Evolutionary conservation across 2,797 vertebrate species (phyloP), one percentile per base, ranked within the genome.

Genomic region (Miichthys miiuy): DNA sequence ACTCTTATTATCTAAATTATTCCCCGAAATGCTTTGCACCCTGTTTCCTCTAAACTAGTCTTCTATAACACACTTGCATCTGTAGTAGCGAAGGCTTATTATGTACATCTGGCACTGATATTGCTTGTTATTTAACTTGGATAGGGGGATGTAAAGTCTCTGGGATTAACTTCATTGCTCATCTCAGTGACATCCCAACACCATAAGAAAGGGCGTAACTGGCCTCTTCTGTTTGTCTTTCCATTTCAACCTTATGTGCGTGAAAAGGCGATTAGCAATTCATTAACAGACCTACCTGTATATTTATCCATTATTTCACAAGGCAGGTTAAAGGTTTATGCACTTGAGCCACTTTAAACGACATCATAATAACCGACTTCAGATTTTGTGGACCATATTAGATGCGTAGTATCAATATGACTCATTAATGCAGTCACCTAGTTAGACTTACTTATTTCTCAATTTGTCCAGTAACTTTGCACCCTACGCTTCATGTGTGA

Each of bases 11-110:
- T 65, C 67, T 85, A 80, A 85, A 86, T 79, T 79, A 80, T 84
- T 85, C 46, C 79, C 77, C 80, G 60, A 89, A 89, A 91, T 80
- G 85, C 86, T 88, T 93, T 89, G 75, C 84, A 90, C 74, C 90
- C 79, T 88, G 70, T 85, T 84, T 81, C 84, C 70, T 72, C 80
- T 89, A 57, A 91, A 91, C 88, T 72, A 84, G 81, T 78, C 75
- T 57, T 81, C 52, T 64, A 72, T 91, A 93, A 92, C 91, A 89
- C 75, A 85, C 72, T 86, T 82, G 78, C 50, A 77, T 75, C 61
- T 84, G 76, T 38, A 38, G 34, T 38, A 61, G 77, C 82, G 42
- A 65, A 52, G 72, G 20, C 81, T 44, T 38, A 69, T 80, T 61
- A 57, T 67, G 41, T 25, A 83, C 57, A 71, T 58, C 38, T 72